Conservation (phyloP, 1,140 invertebrate genomes). For the Tetramorium simillimum region DNA sequence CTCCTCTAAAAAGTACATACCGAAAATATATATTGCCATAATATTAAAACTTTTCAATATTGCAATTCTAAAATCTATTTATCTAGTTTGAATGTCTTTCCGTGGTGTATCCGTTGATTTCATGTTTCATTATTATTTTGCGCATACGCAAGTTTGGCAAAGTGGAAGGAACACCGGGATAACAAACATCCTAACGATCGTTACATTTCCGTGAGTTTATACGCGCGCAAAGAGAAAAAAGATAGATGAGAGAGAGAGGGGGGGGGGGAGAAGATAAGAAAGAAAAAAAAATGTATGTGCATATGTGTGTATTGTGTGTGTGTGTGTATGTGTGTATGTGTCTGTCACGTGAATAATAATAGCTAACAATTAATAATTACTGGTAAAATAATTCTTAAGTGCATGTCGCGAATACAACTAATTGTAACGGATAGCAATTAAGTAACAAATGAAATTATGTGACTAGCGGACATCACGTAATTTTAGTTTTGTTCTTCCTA, state of each 20-base stretch:
- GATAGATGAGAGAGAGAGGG: neutral
- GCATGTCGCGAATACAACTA: slow-evolving; percentile 58
- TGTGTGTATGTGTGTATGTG: slow-evolving; percentile 16
- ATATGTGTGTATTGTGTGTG: neutral
- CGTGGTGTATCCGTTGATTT: slow-evolving; percentile 20
- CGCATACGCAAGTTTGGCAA: slow-evolving; percentile 57
- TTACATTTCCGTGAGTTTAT: slow-evolving; percentile 43
- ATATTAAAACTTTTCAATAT: slow-evolving; percentile 47
- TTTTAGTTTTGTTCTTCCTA: slow-evolving; percentile 82
- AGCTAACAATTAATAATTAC: slow-evolving; percentile 54
- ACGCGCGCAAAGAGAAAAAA: neutral
- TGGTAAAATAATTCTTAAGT: slow-evolving; percentile 63
- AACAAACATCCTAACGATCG: slow-evolving; percentile 53
- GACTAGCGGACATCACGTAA: slow-evolving; percentile 81
- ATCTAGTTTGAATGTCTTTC: slow-evolving; percentile 48
- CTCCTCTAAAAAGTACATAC: slow-evolving; percentile 30
- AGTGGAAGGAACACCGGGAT: slow-evolving; percentile 59
- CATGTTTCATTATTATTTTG: slow-evolving; percentile 11
- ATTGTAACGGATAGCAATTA: slow-evolving; percentile 65
- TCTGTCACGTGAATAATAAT: slow-evolving; percentile 13
- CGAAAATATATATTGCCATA: slow-evolving; percentile 59
- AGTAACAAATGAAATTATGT: slow-evolving; percentile 67
- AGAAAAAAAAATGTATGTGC: neutral
- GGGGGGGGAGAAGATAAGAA: neutral
- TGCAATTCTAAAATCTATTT: slow-evolving; percentile 48